phyloP scores from a whole-genome alignment of 2,888 invertebrate genomes.

The Pteria penguin region DNA sequence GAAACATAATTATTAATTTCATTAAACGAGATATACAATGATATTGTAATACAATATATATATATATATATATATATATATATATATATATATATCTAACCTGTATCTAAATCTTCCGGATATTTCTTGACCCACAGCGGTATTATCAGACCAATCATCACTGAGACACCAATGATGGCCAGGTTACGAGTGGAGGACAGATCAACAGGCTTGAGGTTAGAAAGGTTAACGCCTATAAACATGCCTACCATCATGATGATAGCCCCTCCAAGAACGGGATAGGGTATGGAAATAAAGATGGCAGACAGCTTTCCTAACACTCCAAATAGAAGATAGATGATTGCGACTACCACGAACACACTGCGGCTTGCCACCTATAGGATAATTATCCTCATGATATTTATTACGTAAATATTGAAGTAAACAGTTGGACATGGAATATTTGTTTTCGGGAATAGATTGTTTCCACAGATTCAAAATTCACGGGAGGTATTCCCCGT shows the following conservation, averaged over 20 bases:
- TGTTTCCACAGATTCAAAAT: no score
- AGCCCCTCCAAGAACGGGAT: conserved; percentile 79
- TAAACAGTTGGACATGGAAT: no score
- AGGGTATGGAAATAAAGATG: conserved; percentile 80
- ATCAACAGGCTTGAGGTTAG: conserved; percentile 82
- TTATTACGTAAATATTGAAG: no score
- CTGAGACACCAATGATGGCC: conserved; percentile 91
- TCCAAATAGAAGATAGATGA: conserved; percentile 77
- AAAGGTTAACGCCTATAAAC: conserved; percentile 64
- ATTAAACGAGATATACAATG: no score
- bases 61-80: no score
- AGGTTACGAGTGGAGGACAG: conserved; percentile 90
- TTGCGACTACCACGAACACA: conserved; percentile 78
- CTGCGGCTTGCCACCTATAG: conserved; percentile 77
- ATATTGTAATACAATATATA: no score
- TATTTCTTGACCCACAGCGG: conserved; percentile 62
- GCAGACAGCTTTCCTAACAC: conserved; percentile 79
- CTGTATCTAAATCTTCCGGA: conserved; percentile 60
- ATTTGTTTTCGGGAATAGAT: no score
- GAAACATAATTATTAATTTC: no score
- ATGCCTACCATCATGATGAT: conserved; percentile 62
- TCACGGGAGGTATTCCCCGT: no score
- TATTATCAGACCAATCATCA: conserved; percentile 88
- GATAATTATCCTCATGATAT: no score
- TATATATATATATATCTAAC: conserved; percentile 28